Conservation (phyloP, 2,888 invertebrate genomes). For the Dynastes maya region DNA sequence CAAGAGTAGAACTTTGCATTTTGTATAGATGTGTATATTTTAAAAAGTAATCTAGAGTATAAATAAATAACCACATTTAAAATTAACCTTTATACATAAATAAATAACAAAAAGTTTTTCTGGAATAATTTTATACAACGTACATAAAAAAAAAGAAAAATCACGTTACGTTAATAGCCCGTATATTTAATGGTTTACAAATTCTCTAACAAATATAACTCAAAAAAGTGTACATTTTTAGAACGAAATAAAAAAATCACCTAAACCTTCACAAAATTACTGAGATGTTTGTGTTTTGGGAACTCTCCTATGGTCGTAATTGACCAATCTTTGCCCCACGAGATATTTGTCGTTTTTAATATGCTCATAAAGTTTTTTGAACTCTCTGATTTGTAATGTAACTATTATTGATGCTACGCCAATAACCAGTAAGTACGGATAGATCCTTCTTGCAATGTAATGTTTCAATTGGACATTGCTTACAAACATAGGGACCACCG, state of each 20-base stretch:
- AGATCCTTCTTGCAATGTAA: constrained; percentile 87
- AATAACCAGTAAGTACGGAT: constrained; percentile 89
- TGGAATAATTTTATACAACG: constrained; percentile 37
- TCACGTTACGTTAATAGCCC: constrained; percentile 20
- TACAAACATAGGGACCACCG: constrained; percentile 80
- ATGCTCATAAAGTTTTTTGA: constrained; percentile 95
- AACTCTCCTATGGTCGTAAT: constrained; percentile 90
- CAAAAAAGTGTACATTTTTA: constrained; percentile 31
- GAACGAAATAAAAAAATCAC: constrained; percentile 6
- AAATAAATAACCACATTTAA: constrained; percentile 43
- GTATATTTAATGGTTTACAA: constrained; percentile 12
- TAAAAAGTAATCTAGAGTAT: constrained; percentile 3
- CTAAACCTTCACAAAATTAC: constrained; percentile 41
- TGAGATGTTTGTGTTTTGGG: constrained; percentile 35
- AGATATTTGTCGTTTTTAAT: constrained; percentile 99
- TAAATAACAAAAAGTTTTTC: constrained; percentile 41
- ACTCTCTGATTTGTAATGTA: constrained; percentile 92
- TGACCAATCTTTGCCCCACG: constrained; percentile 96
- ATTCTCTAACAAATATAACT: constrained; percentile 36
- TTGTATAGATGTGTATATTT: constrained; percentile 11
- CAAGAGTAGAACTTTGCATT: not conserved
- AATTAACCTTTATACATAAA: constrained; percentile 40
- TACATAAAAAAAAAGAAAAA: constrained; percentile 25
- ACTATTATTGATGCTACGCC: constrained; percentile 80
- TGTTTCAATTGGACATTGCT: constrained; percentile 79